A percentile compares a stretch with the other conserved stretches of the same genome.
Conservation (phyloP, 1,140 invertebrate genomes). For the Pogonomyrmex californicus region DNA sequence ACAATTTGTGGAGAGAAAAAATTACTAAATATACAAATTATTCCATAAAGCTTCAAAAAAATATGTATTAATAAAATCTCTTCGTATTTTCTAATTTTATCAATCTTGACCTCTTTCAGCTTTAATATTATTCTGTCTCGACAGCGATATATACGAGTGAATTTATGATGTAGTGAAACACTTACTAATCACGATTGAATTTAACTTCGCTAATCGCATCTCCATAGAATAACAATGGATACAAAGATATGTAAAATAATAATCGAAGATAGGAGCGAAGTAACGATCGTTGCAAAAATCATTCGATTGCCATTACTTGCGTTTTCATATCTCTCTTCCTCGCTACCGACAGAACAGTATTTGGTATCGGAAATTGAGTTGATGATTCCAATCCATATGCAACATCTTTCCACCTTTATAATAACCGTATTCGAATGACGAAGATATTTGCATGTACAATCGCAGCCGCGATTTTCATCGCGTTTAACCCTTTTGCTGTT, state of each 20-base stretch:
- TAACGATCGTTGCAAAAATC: constrained; percentile 36
- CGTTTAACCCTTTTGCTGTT: constrained; percentile 37
- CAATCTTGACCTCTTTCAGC: background rate
- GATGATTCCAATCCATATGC: constrained; percentile 37
- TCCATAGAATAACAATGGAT: constrained; percentile 27
- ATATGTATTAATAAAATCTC: background rate
- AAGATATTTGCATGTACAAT: constrained; percentile 42
- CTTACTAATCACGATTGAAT: constrained; percentile 10
- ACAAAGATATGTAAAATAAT: constrained; percentile 20
- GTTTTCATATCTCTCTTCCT: constrained; percentile 22
- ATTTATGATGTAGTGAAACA: constrained; percentile 1
- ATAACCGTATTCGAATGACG: constrained; percentile 40
- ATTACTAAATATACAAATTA: background rate
- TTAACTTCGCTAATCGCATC: constrained; percentile 32
- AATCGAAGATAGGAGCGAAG: constrained; percentile 2
- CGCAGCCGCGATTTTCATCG: constrained; percentile 47
- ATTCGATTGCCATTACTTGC: constrained; percentile 26
- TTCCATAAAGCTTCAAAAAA: background rate
- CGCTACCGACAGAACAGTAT: constrained; percentile 1
- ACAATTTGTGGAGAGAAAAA: constrained; percentile 3
- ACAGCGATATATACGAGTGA: background rate
- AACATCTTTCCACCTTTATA: constrained; percentile 49
- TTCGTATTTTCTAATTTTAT: constrained; percentile 26
- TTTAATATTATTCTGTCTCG: constrained; percentile 30
- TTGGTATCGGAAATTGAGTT: constrained; percentile 40